Conservation (phyloP, 2,113 vertebrate species). For the Tor tambroides region DNA sequence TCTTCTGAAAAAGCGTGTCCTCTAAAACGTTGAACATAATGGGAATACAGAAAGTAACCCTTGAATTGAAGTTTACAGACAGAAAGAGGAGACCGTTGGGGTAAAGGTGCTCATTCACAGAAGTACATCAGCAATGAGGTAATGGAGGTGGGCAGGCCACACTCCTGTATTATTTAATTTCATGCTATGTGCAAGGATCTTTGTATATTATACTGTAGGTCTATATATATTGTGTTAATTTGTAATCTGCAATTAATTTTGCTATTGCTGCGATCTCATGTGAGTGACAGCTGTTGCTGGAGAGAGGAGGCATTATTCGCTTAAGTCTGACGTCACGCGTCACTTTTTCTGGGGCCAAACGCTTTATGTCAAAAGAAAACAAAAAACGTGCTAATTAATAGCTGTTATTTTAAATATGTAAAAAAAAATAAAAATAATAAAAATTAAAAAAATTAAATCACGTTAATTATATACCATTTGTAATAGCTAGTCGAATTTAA, state of each 20-base stretch:
- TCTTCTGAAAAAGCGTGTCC: constrained; percentile 56
- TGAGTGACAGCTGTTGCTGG: background rate
- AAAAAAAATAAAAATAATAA: no score
- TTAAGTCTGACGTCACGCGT: background rate
- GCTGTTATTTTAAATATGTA: background rate
- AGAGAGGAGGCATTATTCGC: background rate
- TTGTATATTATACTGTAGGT: background rate
- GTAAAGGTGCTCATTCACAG: constrained; percentile 22
- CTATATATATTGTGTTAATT: background rate
- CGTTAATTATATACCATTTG: background rate
- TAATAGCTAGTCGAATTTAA: background rate
- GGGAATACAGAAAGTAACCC: constrained; percentile 43
- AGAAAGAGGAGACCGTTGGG: background rate
- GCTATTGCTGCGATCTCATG: background rate
- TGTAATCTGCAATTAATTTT: background rate
- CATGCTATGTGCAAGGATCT: background rate
- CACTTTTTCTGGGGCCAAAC: background rate
- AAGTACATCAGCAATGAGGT: constrained; percentile 39
- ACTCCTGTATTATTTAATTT: background rate
- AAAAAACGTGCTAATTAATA: background rate
- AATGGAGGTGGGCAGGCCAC: constrained; percentile 25
- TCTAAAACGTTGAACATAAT: constrained; percentile 59
- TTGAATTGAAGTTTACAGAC: constrained; percentile 52
- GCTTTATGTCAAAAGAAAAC: no score
- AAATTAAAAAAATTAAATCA: no score